phyloP scores from a whole-genome alignment of 2,797 vertebrate species.

The Chromobotia macracanthus region DNA sequence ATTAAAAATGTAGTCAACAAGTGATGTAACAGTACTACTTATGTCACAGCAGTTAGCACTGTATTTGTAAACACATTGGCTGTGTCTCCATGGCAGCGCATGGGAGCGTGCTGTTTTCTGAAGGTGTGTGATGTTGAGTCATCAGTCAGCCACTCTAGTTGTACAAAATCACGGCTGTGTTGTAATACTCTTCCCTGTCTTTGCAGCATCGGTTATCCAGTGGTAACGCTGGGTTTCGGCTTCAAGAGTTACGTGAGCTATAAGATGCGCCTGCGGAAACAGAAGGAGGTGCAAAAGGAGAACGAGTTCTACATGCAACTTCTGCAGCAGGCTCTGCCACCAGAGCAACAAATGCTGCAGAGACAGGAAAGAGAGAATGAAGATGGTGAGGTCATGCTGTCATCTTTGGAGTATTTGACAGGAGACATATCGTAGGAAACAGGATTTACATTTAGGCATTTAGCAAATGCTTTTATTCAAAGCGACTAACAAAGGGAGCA shows the following conservation, averaged over 20 bases:
- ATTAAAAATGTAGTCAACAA: background rate
- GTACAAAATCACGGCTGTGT: slow-evolving; percentile 1
- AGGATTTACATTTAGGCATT: too few relatives aligned
- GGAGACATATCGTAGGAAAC: background rate
- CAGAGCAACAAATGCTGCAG: slow-evolving; percentile 96
- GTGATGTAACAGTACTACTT: slow-evolving; percentile 1
- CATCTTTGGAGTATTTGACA: too few relatives aligned
- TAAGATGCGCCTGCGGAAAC: slow-evolving; percentile 95
- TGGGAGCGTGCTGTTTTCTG: slow-evolving; percentile 3
- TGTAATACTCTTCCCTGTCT: background rate
- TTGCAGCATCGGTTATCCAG: slow-evolving; percentile 93
- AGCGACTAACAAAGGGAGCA: too few relatives aligned
- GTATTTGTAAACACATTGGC: slow-evolving; percentile 18
- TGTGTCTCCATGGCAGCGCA: slow-evolving; percentile 18
- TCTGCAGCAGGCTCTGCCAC: slow-evolving; percentile 93
- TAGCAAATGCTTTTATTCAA: too few relatives aligned
- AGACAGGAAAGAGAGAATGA: slow-evolving; percentile 94
- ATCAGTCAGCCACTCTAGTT: background rate
- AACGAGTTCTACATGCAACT: slow-evolving; percentile 99
- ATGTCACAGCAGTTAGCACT: background rate
- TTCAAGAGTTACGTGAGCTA: slow-evolving; percentile 99
- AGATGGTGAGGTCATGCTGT: slow-evolving; percentile 83
- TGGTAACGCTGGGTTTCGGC: slow-evolving; percentile 97
- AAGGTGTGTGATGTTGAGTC: slow-evolving; percentile 18
- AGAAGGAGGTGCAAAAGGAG: slow-evolving; percentile 97